phyloP scores from a whole-genome alignment of 2,797 vertebrate species.

The Phoeniculus purpureus region DNA sequence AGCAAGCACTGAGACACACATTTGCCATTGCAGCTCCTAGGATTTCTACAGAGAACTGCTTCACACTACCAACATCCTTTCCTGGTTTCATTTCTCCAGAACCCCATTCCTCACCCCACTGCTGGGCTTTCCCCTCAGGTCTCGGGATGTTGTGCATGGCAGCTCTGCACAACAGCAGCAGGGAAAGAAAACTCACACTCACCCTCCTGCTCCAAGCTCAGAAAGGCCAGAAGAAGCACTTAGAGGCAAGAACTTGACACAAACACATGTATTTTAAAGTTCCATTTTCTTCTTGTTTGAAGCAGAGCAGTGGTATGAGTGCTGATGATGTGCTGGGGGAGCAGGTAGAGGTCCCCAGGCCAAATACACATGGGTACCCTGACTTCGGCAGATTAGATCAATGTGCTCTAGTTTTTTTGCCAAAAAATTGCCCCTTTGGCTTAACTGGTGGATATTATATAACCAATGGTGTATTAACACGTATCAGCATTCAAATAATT shows the following conservation, averaged over 20 bases:
- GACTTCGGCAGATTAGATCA: not conserved
- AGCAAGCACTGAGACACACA: accelerated
- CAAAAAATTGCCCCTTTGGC: not conserved
- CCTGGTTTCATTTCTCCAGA: not conserved
- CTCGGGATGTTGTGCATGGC: accelerated
- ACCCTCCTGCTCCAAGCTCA: not conserved
- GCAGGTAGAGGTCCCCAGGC: accelerated
- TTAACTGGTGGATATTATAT: not conserved
- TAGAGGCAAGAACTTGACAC: not conserved
- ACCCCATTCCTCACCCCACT: too few species aligned
- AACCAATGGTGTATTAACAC: accelerated
- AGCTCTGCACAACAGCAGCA: not conserved
- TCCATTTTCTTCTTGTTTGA: not conserved
- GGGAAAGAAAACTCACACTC: not conserved
- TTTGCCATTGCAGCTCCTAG: not conserved
- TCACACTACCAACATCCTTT: accelerated
- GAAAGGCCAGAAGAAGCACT: not conserved
- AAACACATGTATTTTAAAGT: not conserved
- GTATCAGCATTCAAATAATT: not conserved
- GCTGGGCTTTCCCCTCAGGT: not conserved
- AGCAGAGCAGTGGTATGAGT: not conserved
- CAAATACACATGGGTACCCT: accelerated
- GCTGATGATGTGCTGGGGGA: accelerated
- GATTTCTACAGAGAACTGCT: not conserved
- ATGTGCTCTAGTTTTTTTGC: not conserved